Evolutionary conservation across 1,140 invertebrate genomes (phyloP), one percentile per base, ranked within the genome.

Genomic region (Globodera ellingtonae): DNA sequence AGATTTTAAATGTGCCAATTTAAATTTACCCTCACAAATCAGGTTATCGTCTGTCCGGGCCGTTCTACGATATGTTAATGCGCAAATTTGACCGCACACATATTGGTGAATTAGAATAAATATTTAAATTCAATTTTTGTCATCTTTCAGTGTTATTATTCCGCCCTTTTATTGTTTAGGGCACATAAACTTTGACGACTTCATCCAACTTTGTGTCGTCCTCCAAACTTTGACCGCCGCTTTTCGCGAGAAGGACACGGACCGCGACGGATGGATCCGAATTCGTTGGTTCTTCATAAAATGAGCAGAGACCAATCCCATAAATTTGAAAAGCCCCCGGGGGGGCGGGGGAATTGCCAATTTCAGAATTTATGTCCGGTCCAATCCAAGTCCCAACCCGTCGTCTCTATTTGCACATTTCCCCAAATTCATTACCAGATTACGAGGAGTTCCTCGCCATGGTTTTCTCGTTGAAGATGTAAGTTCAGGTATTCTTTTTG

Each of bases 391-490:
- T 35, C 35, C 35, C 35, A 35, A 35, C 35, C 35, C 35, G 35
- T 35, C 35, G 35, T 35, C 35, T 35, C 35, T 35, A 35, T 35
- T 35, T 35, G 35, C 35, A 35, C 35, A 35, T 35, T 35, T 35
- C 35, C 35, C 35, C 1, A 35, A 0, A 35, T 35, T 35, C 35
- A 35, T 35, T 35, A 35, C 35, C 98, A 88, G 94, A 95, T 84
- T 99, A 98, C 88, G 96, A 99, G 90, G 95, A 98, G 88, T 99
- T 99, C 91, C 92, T 98, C 44, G 93, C 92, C 81, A 95, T 98
- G 93, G 96, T 98, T 21, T 96, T 98, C 89, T 94, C 94, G 87
- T 90, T 97, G 74, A 95, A 95, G 92, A 92, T 95, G 92, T 90
- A 72, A 85, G 62, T 75, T 59, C 56, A 59, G 56, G 10, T 59